phyloP scores from a whole-genome alignment of 2,113 vertebrate genomes.

The Zootoca vivipara region DNA sequence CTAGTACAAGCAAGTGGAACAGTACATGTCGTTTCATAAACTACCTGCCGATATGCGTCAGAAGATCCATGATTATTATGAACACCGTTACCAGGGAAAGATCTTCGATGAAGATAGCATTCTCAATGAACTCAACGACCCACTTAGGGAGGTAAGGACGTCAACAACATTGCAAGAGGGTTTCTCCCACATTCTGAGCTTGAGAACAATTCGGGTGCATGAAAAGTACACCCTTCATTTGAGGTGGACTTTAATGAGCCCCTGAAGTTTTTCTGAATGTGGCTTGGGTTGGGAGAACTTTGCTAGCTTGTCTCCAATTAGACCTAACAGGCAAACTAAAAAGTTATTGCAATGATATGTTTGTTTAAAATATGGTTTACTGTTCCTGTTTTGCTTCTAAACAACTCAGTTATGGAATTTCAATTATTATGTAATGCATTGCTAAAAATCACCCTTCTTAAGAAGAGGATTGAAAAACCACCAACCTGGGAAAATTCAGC shows the following conservation, averaged over 20 bases:
- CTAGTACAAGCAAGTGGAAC: slow-evolving; percentile 99
- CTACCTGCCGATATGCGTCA: slow-evolving; percentile 97
- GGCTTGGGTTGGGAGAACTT: background rate
- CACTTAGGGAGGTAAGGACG: slow-evolving; percentile 92
- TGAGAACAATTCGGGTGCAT: background rate
- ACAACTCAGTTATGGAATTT: background rate
- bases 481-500: background rate
- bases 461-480: background rate
- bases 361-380: background rate
- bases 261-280: background rate
- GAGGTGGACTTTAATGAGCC: background rate
- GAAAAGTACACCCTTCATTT: background rate
- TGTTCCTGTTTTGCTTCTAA: background rate
- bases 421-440: background rate
- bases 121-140: slow-evolving; percentile 96
- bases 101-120: slow-evolving; percentile 99
- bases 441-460: background rate
- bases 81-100: slow-evolving; percentile 98
- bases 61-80: slow-evolving; percentile 99
- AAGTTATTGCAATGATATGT: background rate
- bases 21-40: slow-evolving; percentile 99
- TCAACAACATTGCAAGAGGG: background rate
- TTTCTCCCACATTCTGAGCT: background rate
- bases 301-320: background rate
- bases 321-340: background rate